Evolutionary conservation across 2,888 invertebrate genomes (phyloP), one percentile per base, ranked within the genome.

Genomic region (Camptogramma bilineatum): DNA sequence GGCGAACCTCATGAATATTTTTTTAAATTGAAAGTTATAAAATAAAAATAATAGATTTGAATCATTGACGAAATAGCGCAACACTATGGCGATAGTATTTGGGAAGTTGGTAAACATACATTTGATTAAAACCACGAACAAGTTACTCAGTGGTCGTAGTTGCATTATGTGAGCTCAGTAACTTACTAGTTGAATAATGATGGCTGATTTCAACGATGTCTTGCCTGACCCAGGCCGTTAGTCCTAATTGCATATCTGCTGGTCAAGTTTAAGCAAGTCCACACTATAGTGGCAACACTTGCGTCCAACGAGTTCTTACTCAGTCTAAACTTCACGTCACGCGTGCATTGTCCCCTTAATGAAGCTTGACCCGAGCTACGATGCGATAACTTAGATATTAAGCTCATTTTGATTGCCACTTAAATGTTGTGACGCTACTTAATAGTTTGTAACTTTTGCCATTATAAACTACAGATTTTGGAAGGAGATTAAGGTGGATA

Each of bases 331-430:
- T 88, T 75, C 80, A 82, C 86, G 85, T 90, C 90, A 87, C 82
- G 80, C 79, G 72, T 90, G 90, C 88, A 88, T 87, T 84, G 89
- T 85, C 83, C 85, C 81, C 87, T 86, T 92, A 91, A 93, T 93
- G 92, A 91, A 91, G 91, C 87, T 80, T 76, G 74, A 75, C 79
- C 79, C 76, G 79, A 89, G 84, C 88, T 89, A 66, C 65, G 68
- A 71, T 84, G 80, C 81, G 81, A 87, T 87, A 88, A 91, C 82
- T 91, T 90, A 88, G 85, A 84, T 79, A 84, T 84, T 88, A 86
- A 91, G 85, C 87, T 80, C 75, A 82, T 79, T 90, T 89, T 91
- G 91, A 91, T 91, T 83, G 84, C 87, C 88, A 85, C 86, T 90
- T 87, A 82, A 87, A 84, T 83, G 84, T 80, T 83, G 79, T 80